Conservation (phyloP, 1,140 invertebrate genomes). For the Zaprionus lachaisei region DNA sequence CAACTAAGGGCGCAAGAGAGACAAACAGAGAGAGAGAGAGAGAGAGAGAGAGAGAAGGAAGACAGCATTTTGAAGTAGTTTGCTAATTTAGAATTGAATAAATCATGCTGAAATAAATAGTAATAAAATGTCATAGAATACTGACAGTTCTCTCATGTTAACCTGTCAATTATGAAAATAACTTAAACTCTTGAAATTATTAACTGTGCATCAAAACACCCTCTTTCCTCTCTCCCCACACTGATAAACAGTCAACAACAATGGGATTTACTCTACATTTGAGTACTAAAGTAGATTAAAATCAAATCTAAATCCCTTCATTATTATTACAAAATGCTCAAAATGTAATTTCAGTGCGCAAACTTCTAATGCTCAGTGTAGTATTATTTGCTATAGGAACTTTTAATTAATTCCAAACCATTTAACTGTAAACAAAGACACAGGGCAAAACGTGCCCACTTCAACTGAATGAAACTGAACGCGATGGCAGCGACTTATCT, state of each 20-base stretch:
- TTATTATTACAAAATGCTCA: conserved; percentile 9
- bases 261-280: not conserved
- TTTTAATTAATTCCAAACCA: conserved; percentile 60
- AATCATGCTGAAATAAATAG: not conserved
- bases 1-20: not conserved
- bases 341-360: not conserved
- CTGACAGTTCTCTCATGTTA: not conserved
- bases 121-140: not conserved
- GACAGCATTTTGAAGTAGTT: not conserved
- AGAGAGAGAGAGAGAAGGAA: not conserved
- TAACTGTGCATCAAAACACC: not conserved
- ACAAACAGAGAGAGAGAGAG: not conserved
- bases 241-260: not conserved
- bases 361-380: conserved; percentile 33
- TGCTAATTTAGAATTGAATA: not conserved
- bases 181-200: not conserved
- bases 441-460: conserved; percentile 33
- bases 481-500: conserved; percentile 35
- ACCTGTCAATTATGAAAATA: not conserved
- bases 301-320: not conserved
- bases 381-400: conserved; percentile 43
- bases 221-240: not conserved
- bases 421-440: conserved; percentile 56
- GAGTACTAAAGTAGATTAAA: not conserved
- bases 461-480: not conserved